A percentile compares a stretch with the other conserved stretches of the same genome.
Evolutionary conservation across 2,888 invertebrate genomes (phyloP).

Genomic region (Nebria salina): DNA sequence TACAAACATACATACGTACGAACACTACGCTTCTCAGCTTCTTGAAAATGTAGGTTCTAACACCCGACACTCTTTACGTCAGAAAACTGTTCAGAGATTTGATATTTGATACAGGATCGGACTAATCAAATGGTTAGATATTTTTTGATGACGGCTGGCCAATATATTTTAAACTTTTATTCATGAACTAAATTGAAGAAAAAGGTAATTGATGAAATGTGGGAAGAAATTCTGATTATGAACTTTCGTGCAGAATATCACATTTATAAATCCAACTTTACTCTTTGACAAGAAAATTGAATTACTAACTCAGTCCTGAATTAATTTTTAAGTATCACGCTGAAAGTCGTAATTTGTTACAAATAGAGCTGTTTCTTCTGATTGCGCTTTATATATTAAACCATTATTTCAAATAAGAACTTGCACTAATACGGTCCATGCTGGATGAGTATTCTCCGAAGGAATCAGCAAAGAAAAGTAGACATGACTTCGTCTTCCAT

Average conservation of each 20-base stretch:
- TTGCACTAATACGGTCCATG: neutral
- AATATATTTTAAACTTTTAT: no score
- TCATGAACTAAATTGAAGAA: no score
- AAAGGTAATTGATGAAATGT: no score
- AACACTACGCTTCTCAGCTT: neutral
- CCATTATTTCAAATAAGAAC: neutral
- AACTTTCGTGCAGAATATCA: no score
- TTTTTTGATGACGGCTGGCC: no score
- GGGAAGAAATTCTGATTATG: no score
- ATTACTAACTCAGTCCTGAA: no score
- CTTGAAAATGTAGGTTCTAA: neutral
- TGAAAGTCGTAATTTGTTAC: no score
- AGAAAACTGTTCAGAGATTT: neutral
- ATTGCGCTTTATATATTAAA: neutral
- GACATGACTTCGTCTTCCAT: neutral
- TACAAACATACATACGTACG: slow-evolving; percentile 2
- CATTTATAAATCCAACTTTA: no score
- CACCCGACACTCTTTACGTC: neutral
- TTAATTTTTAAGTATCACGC: no score
- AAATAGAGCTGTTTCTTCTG: no score
- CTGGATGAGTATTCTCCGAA: neutral
- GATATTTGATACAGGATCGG: neutral
- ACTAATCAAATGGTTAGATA: neutral
- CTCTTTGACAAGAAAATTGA: no score
- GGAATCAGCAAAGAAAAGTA: neutral